Base-by-base conservation (phyloP, 2,113 vertebrate genomes). In the Colossoma macropomum region DNA sequence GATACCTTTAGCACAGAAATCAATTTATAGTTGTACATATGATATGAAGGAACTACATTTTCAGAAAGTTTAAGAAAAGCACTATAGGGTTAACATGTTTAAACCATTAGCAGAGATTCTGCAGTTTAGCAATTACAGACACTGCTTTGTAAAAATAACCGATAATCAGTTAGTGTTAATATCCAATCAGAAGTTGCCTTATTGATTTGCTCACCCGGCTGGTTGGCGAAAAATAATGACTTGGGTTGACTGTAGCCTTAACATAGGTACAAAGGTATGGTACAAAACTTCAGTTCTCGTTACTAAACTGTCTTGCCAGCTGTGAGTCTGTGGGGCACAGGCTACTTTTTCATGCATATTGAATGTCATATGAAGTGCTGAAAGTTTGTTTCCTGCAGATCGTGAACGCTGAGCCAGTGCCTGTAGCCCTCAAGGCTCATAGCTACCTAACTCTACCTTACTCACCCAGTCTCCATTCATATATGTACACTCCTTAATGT, bases 361-460 rank as follows among this genome's bases (percentile, higher is more conserved):
- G 89, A 86, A 78, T 84, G 74, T 89, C 82, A 86, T 75, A 89
- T 90, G 90, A 90, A 90, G 89, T 90, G 91, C 89, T 92, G 91
- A 94, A 89, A 78, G 88, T 87, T 89, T 92, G 91, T 93, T 94
- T 95, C 94, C 94, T 95, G 94, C 94, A 89, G 91, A 94, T 93
- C 82, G 86, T 93, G 92, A 94, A 95, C 87, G 90, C 94, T 95
- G 94, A 95, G 94, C 94, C 94, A 95, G 93, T 92, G 89, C 75
- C 62, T 48, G 89, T 89, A 84, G 60, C 76, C 86, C 89, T 86
- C 91, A 80, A 80, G 13, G 12, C 52, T 72, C 74, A 30, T 66
- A 32, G 50, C 32, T 27, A n/a, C 21, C 60, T 66, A 17, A 45
- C 41, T 45, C 9, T 1, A 34, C 89, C 79, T 45, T 17, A 79